Evolutionary conservation across 2,888 invertebrate genomes (phyloP).

Genomic region (Cosmia pyralina): DNA sequence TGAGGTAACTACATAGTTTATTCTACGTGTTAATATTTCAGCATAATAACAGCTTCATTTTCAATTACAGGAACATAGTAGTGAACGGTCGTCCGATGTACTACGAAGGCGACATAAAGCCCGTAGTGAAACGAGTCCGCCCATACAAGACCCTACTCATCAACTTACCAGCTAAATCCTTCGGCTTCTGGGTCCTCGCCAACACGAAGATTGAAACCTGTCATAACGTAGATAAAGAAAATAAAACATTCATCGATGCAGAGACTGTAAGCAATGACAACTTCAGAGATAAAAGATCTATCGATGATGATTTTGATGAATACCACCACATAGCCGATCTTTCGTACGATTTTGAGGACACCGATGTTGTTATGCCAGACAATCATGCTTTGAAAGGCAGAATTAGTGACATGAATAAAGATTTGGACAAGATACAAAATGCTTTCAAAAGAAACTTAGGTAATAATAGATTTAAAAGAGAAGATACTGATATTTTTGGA

Average conservation of each 20-base stretch:
- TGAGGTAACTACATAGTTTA: neutral
- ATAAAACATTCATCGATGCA: slow-evolving; percentile 65
- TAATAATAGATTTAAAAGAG: slow-evolving; percentile 70
- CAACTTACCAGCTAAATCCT: slow-evolving; percentile 91
- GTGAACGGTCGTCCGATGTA: slow-evolving; percentile 92
- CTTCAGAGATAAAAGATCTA: slow-evolving; percentile 72
- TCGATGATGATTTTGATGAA: slow-evolving; percentile 67
- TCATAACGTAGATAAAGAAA: slow-evolving; percentile 65
- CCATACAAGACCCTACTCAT: slow-evolving; percentile 89
- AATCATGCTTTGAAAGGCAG: slow-evolving; percentile 68
- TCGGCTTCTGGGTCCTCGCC: slow-evolving; percentile 94
- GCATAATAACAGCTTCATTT: neutral
- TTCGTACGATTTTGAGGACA: slow-evolving; percentile 64
- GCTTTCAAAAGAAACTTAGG: slow-evolving; percentile 64
- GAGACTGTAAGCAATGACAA: slow-evolving; percentile 56
- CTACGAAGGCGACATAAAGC: slow-evolving; percentile 90
- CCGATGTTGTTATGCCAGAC: slow-evolving; percentile 54
- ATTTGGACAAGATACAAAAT: slow-evolving; percentile 72
- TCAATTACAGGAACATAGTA: slow-evolving; percentile 87
- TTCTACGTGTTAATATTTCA: neutral
- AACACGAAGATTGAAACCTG: slow-evolving; percentile 91
- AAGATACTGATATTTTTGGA: slow-evolving; percentile 51
- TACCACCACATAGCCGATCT: slow-evolving; percentile 55
- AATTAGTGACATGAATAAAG: slow-evolving; percentile 73
- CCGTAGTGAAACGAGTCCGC: slow-evolving; percentile 87